phyloP scores from a whole-genome alignment of 2,113 vertebrate species.

The Microtus pennsylvanicus region DNA sequence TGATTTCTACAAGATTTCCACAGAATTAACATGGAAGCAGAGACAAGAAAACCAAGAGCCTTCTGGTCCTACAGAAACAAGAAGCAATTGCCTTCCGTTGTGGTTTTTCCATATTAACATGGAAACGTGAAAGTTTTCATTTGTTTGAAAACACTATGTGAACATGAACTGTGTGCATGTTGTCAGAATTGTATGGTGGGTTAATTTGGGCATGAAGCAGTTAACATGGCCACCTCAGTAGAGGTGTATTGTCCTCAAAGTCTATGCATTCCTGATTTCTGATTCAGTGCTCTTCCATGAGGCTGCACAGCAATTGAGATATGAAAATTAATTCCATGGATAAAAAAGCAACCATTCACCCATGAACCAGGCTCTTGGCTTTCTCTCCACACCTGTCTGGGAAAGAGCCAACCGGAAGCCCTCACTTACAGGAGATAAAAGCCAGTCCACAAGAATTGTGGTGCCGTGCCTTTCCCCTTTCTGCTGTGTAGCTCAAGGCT shows the following conservation, averaged over 20 bases:
- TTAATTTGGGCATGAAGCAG: background rate
- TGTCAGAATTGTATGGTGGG: background rate
- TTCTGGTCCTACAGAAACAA: background rate
- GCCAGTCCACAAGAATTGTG: background rate
- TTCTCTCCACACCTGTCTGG: background rate
- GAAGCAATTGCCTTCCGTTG: fast-evolving
- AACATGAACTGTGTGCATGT: background rate
- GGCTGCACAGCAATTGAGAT: background rate
- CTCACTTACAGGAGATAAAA: conserved; percentile 23
- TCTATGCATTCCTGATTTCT: background rate
- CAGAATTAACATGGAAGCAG: background rate
- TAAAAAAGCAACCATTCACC: conserved; percentile 12
- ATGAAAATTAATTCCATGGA: conserved; percentile 52
- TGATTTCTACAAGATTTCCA: background rate
- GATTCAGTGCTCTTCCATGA: background rate
- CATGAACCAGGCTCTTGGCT: background rate
- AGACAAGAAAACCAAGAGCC: background rate
- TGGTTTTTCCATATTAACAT: background rate
- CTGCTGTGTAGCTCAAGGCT: fast-evolving
- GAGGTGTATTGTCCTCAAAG: background rate
- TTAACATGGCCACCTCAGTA: background rate
- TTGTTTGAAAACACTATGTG: background rate
- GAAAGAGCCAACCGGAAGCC: background rate
- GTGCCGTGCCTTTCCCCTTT: fast-evolving
- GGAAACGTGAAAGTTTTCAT: background rate